Conservation (phyloP, 2,113 vertebrate genomes). For the Ictalurus punctatus region DNA sequence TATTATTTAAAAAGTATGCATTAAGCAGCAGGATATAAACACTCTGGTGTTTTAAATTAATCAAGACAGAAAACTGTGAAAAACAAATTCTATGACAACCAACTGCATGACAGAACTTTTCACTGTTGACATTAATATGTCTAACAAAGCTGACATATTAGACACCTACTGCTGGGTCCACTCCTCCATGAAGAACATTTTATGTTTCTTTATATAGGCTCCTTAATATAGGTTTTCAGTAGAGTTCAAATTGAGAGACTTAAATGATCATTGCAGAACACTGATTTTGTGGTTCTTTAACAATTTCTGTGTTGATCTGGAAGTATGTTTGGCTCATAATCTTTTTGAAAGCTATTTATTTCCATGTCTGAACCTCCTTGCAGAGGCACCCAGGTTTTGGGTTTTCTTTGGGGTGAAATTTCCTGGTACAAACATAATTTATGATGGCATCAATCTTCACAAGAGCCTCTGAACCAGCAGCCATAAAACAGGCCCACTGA, state of each 20-base stretch:
- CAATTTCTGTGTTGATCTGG: neutral
- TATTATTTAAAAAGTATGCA: neutral
- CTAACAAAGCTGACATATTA: neutral
- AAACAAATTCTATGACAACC: conserved; percentile 8
- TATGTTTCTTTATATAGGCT: neutral
- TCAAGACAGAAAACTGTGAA: neutral
- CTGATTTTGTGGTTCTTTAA: no score
- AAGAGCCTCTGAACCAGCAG: neutral
- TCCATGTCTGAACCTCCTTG: neutral
- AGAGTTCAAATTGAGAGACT: neutral
- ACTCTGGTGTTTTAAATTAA: neutral
- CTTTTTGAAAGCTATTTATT: neutral
- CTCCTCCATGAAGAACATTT: neutral
- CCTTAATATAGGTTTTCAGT: neutral
- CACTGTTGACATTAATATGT: conserved; percentile 37
- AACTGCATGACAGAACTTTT: conserved; percentile 23
- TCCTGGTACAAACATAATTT: neutral
- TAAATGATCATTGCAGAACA: no score
- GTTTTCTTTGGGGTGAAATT: no score
- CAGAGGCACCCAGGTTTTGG: neutral
- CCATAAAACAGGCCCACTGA: neutral
- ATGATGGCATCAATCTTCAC: neutral
- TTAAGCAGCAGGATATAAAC: neutral
- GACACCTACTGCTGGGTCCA: neutral
- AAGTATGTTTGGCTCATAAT: neutral